phyloP scores from a whole-genome alignment of 2,888 invertebrate genomes.

The Epinotia ramella region DNA sequence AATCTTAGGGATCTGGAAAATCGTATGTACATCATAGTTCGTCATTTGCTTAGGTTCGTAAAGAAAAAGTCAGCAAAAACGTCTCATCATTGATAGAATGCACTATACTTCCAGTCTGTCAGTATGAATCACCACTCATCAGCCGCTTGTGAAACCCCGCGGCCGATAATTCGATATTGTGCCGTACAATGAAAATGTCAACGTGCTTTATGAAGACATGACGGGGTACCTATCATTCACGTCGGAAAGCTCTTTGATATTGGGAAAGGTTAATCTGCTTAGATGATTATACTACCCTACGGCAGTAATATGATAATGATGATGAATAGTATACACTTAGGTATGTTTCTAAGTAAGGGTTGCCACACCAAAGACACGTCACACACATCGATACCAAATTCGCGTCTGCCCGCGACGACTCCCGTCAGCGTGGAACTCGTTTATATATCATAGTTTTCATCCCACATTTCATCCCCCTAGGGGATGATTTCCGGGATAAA shows the following conservation, averaged over 20 bases:
- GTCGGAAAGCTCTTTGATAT: constrained; percentile 24
- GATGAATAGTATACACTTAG: neutral
- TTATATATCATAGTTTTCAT: too few relatives aligned
- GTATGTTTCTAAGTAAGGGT: neutral
- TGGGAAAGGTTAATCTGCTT: neutral
- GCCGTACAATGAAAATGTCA: constrained; percentile 40
- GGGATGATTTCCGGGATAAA: too few relatives aligned
- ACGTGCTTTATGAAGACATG: constrained; percentile 32
- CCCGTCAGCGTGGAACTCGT: too few relatives aligned
- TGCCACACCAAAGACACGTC: neutral
- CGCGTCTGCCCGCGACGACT: too few relatives aligned
- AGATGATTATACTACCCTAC: neutral
- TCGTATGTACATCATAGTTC: neutral
- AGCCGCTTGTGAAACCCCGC: constrained; percentile 21
- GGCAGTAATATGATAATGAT: too few relatives aligned
- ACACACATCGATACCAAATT: too few relatives aligned
- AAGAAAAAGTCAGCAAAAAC: neutral
- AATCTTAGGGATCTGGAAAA: neutral
- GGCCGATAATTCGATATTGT: constrained; percentile 31
- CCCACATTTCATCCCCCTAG: too few relatives aligned
- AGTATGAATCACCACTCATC: constrained; percentile 10
- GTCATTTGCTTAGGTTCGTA: neutral
- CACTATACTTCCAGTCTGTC: constrained; percentile 8
- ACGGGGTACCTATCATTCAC: constrained; percentile 24
- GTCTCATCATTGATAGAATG: neutral